A percentile compares a stretch with the other conserved stretches of the same genome.
Conservation (phyloP, 2,888 invertebrate species). For the Elmis aenea region DNA sequence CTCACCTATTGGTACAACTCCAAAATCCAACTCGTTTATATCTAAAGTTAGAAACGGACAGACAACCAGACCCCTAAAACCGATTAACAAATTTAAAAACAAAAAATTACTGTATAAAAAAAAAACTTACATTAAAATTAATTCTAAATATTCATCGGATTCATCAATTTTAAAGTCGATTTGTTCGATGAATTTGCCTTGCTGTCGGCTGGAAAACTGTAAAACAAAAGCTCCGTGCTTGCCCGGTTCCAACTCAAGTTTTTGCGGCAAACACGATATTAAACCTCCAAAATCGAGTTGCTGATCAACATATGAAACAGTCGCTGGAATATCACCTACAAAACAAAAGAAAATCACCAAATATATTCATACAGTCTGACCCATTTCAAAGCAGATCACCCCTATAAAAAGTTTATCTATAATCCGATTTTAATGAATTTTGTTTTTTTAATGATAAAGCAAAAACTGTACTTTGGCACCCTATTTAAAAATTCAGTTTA, state of each 20-base stretch:
- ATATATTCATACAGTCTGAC: too few relatives aligned
- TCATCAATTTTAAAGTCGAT: conserved; percentile 56
- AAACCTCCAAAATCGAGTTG: conserved; percentile 54
- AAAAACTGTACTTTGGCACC: too few relatives aligned
- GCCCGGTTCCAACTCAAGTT: conserved; percentile 49
- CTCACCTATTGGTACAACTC: conserved; percentile 53
- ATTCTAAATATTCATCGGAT: conserved; percentile 51
- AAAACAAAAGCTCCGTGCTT: conserved; percentile 52
- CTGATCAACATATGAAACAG: conserved; percentile 48
- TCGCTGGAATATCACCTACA: conserved; percentile 57
- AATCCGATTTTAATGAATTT: too few relatives aligned
- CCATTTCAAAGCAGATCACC: too few relatives aligned
- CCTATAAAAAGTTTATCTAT: too few relatives aligned
- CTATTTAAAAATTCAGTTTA: too few relatives aligned
- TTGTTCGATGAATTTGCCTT: conserved; percentile 60
- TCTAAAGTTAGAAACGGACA: conserved; percentile 56
- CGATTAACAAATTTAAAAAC: conserved; percentile 8
- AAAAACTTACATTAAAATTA: conserved; percentile 54
- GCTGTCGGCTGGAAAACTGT: conserved; percentile 53
- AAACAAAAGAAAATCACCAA: too few relatives aligned
- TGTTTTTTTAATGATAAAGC: too few relatives aligned
- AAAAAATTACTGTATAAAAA: conserved; percentile 4
- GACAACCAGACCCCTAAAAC: conserved; percentile 56
- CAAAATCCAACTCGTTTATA: conserved; percentile 53
- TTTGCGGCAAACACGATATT: conserved; percentile 50